Evolutionary conservation across 2,113 vertebrate species (phyloP), one percentile per base, ranked within the genome.

Genomic region (Lampris incognitus): DNA sequence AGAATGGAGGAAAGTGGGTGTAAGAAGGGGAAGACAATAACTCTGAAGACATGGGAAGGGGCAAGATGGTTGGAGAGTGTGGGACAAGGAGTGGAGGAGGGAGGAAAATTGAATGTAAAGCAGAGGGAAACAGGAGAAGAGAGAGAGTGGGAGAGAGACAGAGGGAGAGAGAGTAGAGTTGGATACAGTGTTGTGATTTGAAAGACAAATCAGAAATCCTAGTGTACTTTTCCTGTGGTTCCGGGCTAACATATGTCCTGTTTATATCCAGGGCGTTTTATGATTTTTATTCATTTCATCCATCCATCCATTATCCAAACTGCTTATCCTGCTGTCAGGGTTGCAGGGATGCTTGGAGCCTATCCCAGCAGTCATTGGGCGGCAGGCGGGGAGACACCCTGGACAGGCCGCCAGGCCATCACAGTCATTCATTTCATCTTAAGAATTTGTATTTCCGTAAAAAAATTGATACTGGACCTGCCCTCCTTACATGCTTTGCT

Each of bases 121-220:
- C 9, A 58, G 48, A 68, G 58, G 48, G 58, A 62, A 70, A 51
- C 40, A 9, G 9, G 24, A 37, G 59, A 51, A 39, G 6, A 40
- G 37, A 41, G 9, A 60, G 58, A 41, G 5, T 9, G 8, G 24
- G 56, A 9, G 56, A 58, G 24, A 37, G 13, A 9, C 6, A 61
- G 56, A 58, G 24, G 8, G 37, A 1, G 56, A 58, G 36, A 2
- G 3, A 40, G 59, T 42, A 10, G 62, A 50, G 46, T 70, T 71
- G 24, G 24, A 24, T 24, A 24, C 24, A 63, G 46, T 54, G 67
- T 66, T 87, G 51, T 78, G 76, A n/a, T 61, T 82, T 78, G 74
- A 69, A 51, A 54, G 72, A 55, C 58, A 41, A 2, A 77, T 74
- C 61, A 60, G 62, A 80, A 81, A 70, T 50, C 36, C 39, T 0